A percentile compares a stretch with the other conserved stretches of the same genome.
These are phyloP conservation scores for Gymnocheta viridis DNA, from an alignment of 2,888 invertebrate species.

Conservation along the genomic window DNA sequence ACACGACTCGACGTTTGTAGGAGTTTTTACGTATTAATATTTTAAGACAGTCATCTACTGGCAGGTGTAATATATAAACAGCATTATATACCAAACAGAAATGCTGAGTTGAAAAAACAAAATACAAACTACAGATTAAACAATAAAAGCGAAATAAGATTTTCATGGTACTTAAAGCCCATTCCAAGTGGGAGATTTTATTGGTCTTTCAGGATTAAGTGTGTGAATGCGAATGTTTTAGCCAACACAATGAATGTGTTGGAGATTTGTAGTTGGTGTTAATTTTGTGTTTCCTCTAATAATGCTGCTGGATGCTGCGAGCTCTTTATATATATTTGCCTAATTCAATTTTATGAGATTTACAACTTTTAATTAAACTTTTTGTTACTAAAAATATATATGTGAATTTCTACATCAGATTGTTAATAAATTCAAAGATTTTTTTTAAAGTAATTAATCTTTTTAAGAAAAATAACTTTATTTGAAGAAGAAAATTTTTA, in stretches of 20 bases:
- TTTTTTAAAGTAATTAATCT: no score
- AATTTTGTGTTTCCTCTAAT: slow-evolving; percentile 24
- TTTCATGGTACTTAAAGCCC: slow-evolving; percentile 52
- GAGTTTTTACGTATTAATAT: slow-evolving; percentile 57
- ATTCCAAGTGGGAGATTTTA: slow-evolving; percentile 51
- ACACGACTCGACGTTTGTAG: slow-evolving; percentile 19
- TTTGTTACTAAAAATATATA: not conserved
- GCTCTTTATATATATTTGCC: not conserved
- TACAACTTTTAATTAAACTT: slow-evolving; percentile 63
- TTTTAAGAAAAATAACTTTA: no score
- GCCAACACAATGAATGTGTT: not conserved
- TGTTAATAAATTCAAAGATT: no score
- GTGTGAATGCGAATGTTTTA: slow-evolving; percentile 17
- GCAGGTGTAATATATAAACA: slow-evolving; percentile 58
- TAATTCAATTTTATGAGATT: slow-evolving; percentile 61
- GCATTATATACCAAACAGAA: slow-evolving; percentile 31
- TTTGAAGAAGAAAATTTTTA: not conserved
- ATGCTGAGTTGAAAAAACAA: slow-evolving; percentile 6
- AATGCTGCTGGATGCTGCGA: not conserved
- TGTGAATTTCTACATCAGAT: not conserved
- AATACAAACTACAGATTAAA: slow-evolving; percentile 49
- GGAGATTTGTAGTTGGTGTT: slow-evolving; percentile 7
- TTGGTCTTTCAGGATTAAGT: slow-evolving; percentile 48
- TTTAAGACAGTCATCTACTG: slow-evolving; percentile 54
- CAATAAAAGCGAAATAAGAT: slow-evolving; percentile 57